These are phyloP conservation scores for Troilus luridus DNA, from an alignment of 2,888 invertebrate species.

Conservation along the genomic window DNA sequence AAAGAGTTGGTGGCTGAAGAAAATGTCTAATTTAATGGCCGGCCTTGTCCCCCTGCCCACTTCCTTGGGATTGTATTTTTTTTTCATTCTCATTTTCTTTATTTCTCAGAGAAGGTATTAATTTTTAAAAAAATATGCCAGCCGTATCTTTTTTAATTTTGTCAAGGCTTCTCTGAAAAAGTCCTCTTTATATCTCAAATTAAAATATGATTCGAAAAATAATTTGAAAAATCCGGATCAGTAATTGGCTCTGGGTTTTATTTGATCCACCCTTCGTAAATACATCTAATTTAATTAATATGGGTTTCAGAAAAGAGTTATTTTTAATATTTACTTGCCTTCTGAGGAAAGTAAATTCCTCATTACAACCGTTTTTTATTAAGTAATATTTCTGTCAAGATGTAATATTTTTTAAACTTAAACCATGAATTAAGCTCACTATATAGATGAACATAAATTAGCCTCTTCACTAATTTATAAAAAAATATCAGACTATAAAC, in stretches of 20 bases:
- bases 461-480: too few relatives aligned
- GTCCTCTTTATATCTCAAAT: neutral
- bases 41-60: constrained; percentile 15
- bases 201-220: constrained; percentile 17
- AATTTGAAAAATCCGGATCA: neutral
- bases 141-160: constrained; percentile 4
- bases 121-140: neutral
- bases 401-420: too few relatives aligned
- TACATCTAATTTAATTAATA: neutral
- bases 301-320: too few relatives aligned
- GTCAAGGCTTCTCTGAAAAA: neutral
- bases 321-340: too few relatives aligned
- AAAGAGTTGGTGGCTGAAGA: constrained; percentile 29
- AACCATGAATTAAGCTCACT: too few relatives aligned
- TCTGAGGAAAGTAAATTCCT: too few relatives aligned
- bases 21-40: constrained; percentile 31
- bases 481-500: too few relatives aligned
- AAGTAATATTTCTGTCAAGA: too few relatives aligned
- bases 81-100: constrained; percentile 41
- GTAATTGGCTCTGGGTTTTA: neutral
- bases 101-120: neutral
- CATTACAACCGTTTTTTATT: too few relatives aligned
- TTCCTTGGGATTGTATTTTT: constrained; percentile 17
- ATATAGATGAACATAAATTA: too few relatives aligned
- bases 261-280: neutral